Base-by-base conservation (phyloP, 2,113 vertebrate species). In the Crotalus horridus region DNA sequence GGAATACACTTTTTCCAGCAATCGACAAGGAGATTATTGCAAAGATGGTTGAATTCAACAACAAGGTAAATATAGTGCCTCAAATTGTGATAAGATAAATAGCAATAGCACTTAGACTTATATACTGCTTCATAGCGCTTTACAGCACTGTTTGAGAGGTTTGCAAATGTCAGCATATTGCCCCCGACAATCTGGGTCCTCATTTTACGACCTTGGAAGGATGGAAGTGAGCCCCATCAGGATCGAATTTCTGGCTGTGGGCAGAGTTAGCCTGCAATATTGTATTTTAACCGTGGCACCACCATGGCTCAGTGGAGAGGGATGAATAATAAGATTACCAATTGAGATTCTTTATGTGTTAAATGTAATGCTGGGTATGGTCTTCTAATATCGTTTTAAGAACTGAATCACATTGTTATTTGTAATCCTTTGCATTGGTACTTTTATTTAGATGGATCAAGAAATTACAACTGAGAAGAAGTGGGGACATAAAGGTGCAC, bases 41-140 rank as follows among this genome's bases (percentile, higher is more conserved):
- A 91, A 99, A 99, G 97, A 99, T 99, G 98, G 99, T 99, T 95
- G 97, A 98, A 94, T 99, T 99, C 96, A 99, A 98, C 97, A 99
- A 98, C 95, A 98, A 97, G 97, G 99, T 99, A 97, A 94, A 94
- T 2, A 21, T n/a, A 20, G 5, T 93, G 92, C 87, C 39, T 89
- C 29, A 23, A 33, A 87, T 5, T 88, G 13, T 39, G 74, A 81
- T 39, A 81, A 3, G 74, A 81, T 21, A 81, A 81, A 39, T 15
- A 29, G 61, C 61, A 64, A 5, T n/a, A 64, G 10, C 11, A 0
- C 61, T n/a, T 29, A n/a, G 61, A n/a, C 26, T 64, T 64, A n/a
- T n/a, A 15, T 69, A 69, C 29, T n/a, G 4, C 29, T n/a, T n/a
- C 12, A 6, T n/a, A 69, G 2, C 15, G 64, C 64, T 69, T n/a